Evolutionary conservation across 2,797 vertebrate genomes (phyloP), one percentile per base, ranked within the genome.

Genomic region (Pempheris klunzingeri): DNA sequence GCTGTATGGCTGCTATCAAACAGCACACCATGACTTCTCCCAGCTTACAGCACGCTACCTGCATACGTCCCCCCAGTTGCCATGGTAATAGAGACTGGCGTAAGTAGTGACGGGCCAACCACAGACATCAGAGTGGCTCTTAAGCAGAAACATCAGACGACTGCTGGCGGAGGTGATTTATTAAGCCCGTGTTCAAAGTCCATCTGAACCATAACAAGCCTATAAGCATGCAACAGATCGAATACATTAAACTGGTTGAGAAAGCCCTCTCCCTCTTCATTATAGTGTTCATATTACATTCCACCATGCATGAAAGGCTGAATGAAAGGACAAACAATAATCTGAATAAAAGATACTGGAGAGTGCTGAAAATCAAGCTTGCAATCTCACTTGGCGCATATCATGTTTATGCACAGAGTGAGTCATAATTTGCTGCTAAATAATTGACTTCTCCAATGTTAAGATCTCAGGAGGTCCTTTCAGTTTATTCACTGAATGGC

Each of bases 361-460:
- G 71, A 74, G 70, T 53, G 81, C 66, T 43, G 71, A 88, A 91
- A 91, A 92, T 88, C 78, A 68, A 80, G 80, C 75, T 83, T 88
- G 62, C 82, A 65, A 83, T 89, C 90, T 90, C 90, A 87, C 94
- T 96, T 92, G 86, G 71, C 92, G 86, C 83, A 65, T 81, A 84
- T 90, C 60, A 77, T 89, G 83, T 91, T 93, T 92, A 84, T 91
- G 91, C 92, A 75, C 60, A 77, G 46, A 75, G 81, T 89, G 91
- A 92, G 87, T 88, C 54, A 63, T 95, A 95, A 96, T 97, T 96
- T 97, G 92, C 94, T 95, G 93, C 96, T 95, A 96, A 97, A 97
- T 97, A 97, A 97, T 96, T 96, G 96, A 96, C 96, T 96, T 95
- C 91, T 94, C 79, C 88, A 64, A 78, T 95, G 96, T 96, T 95